Base-by-base conservation (phyloP, 64 coral and sea anemone genomes). In the Stylophora pistillata region DNA sequence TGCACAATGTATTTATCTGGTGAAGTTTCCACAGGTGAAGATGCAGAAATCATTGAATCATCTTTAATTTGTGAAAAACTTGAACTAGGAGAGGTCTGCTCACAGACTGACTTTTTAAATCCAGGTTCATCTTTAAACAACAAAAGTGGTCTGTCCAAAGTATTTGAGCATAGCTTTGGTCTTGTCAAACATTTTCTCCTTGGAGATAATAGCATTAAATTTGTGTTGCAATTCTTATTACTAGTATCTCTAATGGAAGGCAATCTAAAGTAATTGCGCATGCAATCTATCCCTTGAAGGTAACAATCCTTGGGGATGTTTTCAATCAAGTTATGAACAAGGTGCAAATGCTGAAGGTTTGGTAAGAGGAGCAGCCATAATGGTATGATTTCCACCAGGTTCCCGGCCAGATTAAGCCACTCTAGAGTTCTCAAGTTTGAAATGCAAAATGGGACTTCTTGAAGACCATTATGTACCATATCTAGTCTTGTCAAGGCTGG, bases 321-420 rank as follows among this genome's bases (percentile, higher is more conserved):
- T 72, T 93, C 91, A 54, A 96, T 74, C 54, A 91, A 87, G 60
- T 96, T 96, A 23, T 81, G 71, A 23, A 96, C 25, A 34, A 96
- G 74, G 29, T 73, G 88, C 47, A 96, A 86, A 66, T 89, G 47
- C 14, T 34, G 2, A 80, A 96, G 91, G 20, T 74, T 78, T 21
- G 90, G 91, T 34, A 96, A 77, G 21, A 56, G 80, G 4, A 96
- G 16, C 27, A 96, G 62, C 30, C 77, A 89, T 0, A n/a, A 86
- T 26, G 94, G 94, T 52, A 96, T 31, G 59, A 86, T 30, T 26
- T 96, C 86, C 60, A 96, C 57, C 47, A 86, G 72, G 64, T 96
- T 96, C 18, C 94, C 94, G 55, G 94, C 93, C 15, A 96, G 55
- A 87, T 93, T 96, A 68, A 96, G 65, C 91, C 91, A 96, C 18